A percentile compares a stretch with the other conserved stretches of the same genome.
Conservation (phyloP, 1,140 invertebrate species). For the Pseudomyrmex flavicornis region DNA sequence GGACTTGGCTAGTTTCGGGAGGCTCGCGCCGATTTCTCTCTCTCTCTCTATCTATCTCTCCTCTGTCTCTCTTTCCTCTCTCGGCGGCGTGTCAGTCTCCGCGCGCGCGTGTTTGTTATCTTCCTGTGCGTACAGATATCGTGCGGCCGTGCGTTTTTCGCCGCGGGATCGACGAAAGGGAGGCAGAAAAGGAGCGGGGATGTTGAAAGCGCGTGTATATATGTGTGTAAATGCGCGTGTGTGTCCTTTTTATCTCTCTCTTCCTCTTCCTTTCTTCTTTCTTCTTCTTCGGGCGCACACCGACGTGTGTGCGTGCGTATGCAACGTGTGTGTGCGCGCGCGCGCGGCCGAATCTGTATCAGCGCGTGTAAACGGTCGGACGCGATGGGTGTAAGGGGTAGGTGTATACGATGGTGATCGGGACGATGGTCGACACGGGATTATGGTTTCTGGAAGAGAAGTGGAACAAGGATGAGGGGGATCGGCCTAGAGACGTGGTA, state of each 20-base stretch:
- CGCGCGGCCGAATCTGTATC: constrained; percentile 16
- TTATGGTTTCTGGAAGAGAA: constrained; percentile 65
- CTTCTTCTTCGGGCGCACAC: constrained; percentile 17
- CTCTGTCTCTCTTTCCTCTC: constrained; percentile 1
- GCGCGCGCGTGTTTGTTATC: constrained; percentile 18
- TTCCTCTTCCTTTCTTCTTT: neutral
- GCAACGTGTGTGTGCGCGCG: neutral
- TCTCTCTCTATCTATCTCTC: constrained; percentile 3
- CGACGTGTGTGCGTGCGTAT: neutral
- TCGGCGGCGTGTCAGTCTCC: neutral
- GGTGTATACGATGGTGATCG: constrained; percentile 27
- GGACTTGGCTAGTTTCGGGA: constrained; percentile 74
- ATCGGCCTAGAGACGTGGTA: constrained; percentile 73
- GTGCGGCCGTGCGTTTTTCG: neutral
- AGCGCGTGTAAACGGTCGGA: constrained; percentile 33
- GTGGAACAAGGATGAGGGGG: constrained; percentile 75
- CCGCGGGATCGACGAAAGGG: constrained; percentile 3
- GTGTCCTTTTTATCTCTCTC: neutral
- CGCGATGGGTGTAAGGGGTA: neutral
- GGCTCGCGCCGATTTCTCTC: constrained; percentile 35
- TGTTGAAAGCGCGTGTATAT: neutral
- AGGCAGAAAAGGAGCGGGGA: neutral
- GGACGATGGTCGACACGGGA: constrained; percentile 41
- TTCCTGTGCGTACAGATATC: neutral
- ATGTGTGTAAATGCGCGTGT: neutral